Percentiles rank a stretch among this genome's conserved stretches.
These are phyloP conservation scores for Aspiorhynchus laticeps DNA, from an alignment of 2,113 vertebrate species.

Conservation along the genomic window DNA sequence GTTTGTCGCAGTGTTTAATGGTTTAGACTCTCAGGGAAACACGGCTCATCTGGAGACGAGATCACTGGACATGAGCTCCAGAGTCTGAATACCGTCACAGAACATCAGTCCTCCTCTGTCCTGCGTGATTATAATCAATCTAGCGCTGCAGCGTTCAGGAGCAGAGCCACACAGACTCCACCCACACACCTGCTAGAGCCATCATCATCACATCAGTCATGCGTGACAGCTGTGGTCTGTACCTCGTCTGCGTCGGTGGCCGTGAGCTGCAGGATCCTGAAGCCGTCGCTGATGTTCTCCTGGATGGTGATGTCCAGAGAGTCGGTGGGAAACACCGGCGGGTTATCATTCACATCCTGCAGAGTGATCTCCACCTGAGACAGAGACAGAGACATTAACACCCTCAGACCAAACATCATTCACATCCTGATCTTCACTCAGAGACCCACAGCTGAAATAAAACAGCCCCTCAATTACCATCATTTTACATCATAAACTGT, in stretches of 20 bases:
- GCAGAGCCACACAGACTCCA: neutral
- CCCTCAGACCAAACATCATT: slow-evolving; percentile 37
- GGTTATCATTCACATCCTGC: slow-evolving; percentile 98
- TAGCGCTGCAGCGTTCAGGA: neutral
- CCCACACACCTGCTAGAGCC: slow-evolving; percentile 29
- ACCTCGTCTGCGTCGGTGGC: slow-evolving; percentile 97
- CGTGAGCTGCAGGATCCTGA: slow-evolving; percentile 94
- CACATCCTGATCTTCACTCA: neutral
- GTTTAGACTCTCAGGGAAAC: too few relatives aligned
- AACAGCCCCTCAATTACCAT: neutral
- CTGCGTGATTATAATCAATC: neutral
- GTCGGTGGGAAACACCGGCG: slow-evolving; percentile 93
- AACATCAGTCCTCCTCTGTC: slow-evolving; percentile 27
- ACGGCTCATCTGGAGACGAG: too few relatives aligned
- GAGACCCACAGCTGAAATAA: neutral
- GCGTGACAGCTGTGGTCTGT: slow-evolving; percentile 49
- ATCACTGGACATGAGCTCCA: neutral
- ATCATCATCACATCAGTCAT: slow-evolving; percentile 38
- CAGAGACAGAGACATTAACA: slow-evolving; percentile 11
- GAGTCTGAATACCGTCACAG: slow-evolving; percentile 29
- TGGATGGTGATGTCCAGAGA: slow-evolving; percentile 91
- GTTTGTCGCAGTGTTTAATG: too few relatives aligned
- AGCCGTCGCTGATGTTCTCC: slow-evolving; percentile 93
- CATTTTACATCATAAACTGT: neutral
- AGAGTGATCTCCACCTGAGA: slow-evolving; percentile 96